Conservation (phyloP, 2,113 vertebrate genomes). For the Saguinus midas region DNA sequence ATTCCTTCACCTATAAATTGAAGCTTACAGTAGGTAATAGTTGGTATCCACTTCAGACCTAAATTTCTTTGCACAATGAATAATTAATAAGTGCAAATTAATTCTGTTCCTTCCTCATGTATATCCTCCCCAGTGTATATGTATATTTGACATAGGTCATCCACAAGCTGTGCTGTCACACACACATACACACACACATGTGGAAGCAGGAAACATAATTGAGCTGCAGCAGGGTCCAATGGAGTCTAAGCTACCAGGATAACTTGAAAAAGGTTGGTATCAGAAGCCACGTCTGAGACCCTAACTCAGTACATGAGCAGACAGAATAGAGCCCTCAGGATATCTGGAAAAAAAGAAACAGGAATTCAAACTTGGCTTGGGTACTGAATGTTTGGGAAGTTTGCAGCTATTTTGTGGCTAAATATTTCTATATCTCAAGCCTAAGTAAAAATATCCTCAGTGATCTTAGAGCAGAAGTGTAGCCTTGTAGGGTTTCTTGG, state of each 20-base stretch:
- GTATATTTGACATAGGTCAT: not conserved
- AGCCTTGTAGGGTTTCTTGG: not conserved
- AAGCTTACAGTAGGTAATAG: not conserved
- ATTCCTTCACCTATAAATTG: not conserved
- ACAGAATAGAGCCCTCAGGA: not conserved
- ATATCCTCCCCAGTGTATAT: not conserved
- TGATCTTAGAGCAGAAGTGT: not conserved
- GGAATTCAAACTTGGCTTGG: not conserved
- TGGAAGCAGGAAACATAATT: not conserved
- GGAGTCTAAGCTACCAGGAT: not conserved
- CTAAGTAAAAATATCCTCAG: not conserved
- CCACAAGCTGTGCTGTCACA: not conserved
- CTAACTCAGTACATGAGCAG: not conserved
- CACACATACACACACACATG: not conserved
- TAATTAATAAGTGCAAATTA: not conserved
- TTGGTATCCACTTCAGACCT: not conserved
- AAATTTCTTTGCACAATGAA: not conserved
- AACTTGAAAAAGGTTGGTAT: not conserved
- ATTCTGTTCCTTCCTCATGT: not conserved
- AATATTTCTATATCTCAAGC: not conserved
- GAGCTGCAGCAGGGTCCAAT: not conserved
- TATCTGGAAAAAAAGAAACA: not conserved
- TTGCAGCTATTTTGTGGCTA: not conserved
- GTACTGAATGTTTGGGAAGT: not conserved
- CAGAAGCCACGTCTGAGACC: not conserved